Percentiles rank a stretch among this genome's conserved stretches.
Conservation (phyloP, 2,113 vertebrate genomes). For the Psammodynastes pulverulentus region DNA sequence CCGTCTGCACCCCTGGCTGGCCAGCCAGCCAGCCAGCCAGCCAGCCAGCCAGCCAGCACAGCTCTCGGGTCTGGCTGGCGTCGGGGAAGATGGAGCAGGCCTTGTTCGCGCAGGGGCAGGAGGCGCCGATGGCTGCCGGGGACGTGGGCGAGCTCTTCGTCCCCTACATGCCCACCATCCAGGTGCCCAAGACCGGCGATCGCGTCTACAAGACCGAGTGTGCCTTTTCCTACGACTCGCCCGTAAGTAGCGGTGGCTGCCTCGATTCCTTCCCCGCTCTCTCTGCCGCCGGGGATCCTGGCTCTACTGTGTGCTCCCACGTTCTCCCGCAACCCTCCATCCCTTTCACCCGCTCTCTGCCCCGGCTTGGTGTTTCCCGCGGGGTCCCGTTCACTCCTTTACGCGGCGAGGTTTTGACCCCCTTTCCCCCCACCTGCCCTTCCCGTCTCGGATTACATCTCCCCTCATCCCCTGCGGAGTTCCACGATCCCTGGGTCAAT, state of each 20-base stretch:
- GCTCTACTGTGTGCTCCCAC: too few relatives aligned
- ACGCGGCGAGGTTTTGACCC: background rate
- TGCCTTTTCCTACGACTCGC: constrained; percentile 93
- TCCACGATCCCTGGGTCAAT: background rate
- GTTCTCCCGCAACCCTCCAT: background rate
- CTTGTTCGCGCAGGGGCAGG: constrained; percentile 65
- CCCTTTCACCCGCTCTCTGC: background rate
- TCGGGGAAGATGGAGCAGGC: constrained; percentile 65
- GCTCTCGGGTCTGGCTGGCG: constrained; percentile 3
- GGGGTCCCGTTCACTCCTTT: background rate
- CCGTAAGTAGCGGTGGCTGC: constrained; percentile 75
- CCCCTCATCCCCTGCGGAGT: background rate
- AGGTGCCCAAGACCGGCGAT: constrained; percentile 90
- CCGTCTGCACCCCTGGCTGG: background rate
- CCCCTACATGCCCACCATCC: constrained; percentile 95
- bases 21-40: too few relatives aligned
- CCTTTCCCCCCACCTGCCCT: background rate
- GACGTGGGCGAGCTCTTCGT: constrained; percentile 95
- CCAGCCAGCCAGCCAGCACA: background rate
- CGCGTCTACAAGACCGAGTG: constrained; percentile 96
- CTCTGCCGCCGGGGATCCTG: too few relatives aligned
- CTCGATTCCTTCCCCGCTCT: background rate
- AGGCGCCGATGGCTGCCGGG: constrained; percentile 88
- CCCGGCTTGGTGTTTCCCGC: background rate
- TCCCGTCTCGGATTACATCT: background rate